Evolutionary conservation across 2,888 invertebrate species (phyloP).

Genomic region (Phengaris arion): DNA sequence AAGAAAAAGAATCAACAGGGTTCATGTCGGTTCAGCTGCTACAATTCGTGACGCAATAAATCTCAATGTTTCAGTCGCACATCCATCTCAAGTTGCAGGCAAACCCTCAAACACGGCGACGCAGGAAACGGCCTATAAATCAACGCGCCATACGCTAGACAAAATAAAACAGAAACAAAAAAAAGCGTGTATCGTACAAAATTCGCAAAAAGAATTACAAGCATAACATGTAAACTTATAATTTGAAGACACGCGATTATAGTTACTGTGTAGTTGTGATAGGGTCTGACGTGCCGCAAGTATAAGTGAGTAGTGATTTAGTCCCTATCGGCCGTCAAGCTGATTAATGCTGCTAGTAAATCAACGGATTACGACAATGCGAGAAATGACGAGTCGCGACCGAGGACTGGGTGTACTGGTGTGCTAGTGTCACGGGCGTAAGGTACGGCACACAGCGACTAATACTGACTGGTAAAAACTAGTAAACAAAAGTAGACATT

Average conservation of each 20-base stretch:
- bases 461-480: no score
- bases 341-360: conserved; percentile 79
- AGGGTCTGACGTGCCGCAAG: conserved; percentile 48
- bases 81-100: conserved; percentile 61
- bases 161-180: conserved; percentile 66
- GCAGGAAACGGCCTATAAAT: conserved; percentile 70
- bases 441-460: conserved; percentile 37
- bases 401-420: conserved; percentile 68
- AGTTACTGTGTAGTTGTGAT: conserved; percentile 45
- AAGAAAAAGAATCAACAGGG: neutral
- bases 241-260: conserved; percentile 47
- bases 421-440: conserved; percentile 45
- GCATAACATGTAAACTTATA: conserved; percentile 77
- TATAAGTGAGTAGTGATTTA: conserved; percentile 66
- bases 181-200: conserved; percentile 48
- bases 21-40: neutral
- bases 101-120: conserved; percentile 60
- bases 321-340: conserved; percentile 79
- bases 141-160: conserved; percentile 62
- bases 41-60: conserved; percentile 8
- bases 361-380: conserved; percentile 80
- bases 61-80: conserved; percentile 35
- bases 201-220: conserved; percentile 77
- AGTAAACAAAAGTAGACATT: no score
- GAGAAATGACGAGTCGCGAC: conserved; percentile 79